Percentiles rank a stretch among this genome's conserved stretches.
Evolutionary conservation across 2,797 vertebrate genomes (phyloP).

Genomic region (Chromobotia macracanthus): DNA sequence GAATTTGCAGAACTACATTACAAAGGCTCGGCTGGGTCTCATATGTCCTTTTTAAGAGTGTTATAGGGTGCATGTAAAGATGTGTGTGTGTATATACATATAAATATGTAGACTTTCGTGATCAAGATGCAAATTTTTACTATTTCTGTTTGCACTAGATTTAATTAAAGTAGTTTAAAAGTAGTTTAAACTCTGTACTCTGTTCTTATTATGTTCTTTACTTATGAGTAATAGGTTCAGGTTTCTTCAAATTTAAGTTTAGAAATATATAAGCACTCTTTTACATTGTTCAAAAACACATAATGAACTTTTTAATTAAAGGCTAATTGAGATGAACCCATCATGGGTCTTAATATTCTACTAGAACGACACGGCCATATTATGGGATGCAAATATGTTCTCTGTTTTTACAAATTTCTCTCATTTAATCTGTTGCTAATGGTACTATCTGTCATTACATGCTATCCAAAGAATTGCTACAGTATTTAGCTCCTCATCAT

Average conservation of each 20-base stretch:
- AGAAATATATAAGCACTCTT: conserved; percentile 52
- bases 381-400: conserved; percentile 23
- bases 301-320: conserved; percentile 86
- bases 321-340: conserved; percentile 88
- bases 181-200: too few species aligned
- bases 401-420: conserved; percentile 27
- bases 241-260: conserved; percentile 67
- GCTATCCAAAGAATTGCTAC: conserved; percentile 15
- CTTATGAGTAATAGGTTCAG: conserved; percentile 74
- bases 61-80: not conserved
- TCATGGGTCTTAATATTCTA: conserved; percentile 79
- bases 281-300: conserved; percentile 75
- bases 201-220: too few species aligned
- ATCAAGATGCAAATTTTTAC: not conserved
- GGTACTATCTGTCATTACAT: conserved; percentile 33
- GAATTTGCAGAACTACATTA: not conserved
- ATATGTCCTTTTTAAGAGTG: conserved; percentile 22
- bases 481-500: not conserved
- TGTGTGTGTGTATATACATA: not conserved
- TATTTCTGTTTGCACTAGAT: not conserved
- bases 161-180: conserved; percentile 14
- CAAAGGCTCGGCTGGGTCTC: not conserved
- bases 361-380: conserved; percentile 37
- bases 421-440: conserved; percentile 19
- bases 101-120: too few species aligned